Evolutionary conservation across 2,113 vertebrate species (phyloP).

Genomic region (Zosterops lateralis): DNA sequence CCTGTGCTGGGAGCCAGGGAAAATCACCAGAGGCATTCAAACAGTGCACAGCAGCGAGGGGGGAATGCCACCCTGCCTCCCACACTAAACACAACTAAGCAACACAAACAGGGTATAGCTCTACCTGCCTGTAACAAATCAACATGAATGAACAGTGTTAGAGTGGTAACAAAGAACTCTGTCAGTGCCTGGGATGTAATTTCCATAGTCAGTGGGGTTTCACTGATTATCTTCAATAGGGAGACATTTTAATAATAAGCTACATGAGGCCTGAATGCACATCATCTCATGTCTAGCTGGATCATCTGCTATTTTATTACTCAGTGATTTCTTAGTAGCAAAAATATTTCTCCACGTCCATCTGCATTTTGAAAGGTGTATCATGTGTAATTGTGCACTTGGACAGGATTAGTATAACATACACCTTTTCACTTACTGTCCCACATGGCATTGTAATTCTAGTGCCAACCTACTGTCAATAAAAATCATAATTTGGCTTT

Average conservation of each 20-base stretch:
- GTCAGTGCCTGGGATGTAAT: background rate
- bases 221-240: background rate
- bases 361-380: conserved; percentile 1
- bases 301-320: conserved; percentile 15
- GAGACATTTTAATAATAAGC: background rate
- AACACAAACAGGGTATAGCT: background rate
- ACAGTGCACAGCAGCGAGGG: accelerated
- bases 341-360: background rate
- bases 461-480: background rate
- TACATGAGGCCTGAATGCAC: background rate
- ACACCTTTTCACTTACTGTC: background rate
- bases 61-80: background rate
- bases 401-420: background rate
- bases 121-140: background rate
- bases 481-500: conserved; percentile 3
- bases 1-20: background rate
- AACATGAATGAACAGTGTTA: background rate
- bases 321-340: background rate
- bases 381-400: background rate
- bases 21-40: background rate
- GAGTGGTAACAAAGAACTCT: background rate
- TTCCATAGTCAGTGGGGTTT: background rate
- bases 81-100: background rate
- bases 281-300: background rate
- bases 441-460: background rate